Percentiles rank a stretch among this genome's conserved stretches.
These are phyloP conservation scores for Phoebastria nigripes DNA, from an alignment of 2,797 vertebrate genomes.

Conservation along the genomic window DNA sequence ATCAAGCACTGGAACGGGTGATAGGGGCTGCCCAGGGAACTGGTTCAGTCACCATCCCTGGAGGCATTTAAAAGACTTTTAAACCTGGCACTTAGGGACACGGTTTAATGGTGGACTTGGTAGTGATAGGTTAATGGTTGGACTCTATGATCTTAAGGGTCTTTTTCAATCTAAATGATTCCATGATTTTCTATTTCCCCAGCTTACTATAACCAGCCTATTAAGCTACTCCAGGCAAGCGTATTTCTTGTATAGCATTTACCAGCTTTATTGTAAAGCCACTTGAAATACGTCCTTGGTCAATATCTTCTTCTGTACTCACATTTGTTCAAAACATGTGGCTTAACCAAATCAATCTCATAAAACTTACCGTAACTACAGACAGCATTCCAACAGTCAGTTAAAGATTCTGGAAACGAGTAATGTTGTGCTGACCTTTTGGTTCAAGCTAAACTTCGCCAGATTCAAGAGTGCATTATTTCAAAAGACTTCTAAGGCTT, in stretches of 20 bases:
- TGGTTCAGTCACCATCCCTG: not conserved
- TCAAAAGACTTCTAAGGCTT: not conserved
- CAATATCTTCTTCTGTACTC: not conserved
- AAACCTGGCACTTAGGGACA: rapidly evolving
- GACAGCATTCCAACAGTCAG: not conserved
- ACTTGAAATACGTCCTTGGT: rapidly evolving
- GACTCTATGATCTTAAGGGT: too few relatives aligned
- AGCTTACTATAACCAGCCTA: not conserved
- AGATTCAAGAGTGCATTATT: rapidly evolving
- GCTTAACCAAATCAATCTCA: not conserved
- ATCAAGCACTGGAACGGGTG: too few relatives aligned
- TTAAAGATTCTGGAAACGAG: not conserved
- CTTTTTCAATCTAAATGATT: rapidly evolving
- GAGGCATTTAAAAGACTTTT: rapidly evolving
- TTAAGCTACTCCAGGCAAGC: not conserved
- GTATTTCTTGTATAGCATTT: rapidly evolving
- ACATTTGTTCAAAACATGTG: rapidly evolving
- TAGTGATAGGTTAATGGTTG: not conserved
- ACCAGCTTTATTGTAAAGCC: not conserved
- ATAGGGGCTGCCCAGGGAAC: not conserved
- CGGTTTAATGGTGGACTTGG: rapidly evolving
- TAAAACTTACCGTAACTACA: rapidly evolving
- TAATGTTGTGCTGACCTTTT: not conserved
- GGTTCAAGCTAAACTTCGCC: not conserved
- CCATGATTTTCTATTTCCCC: not conserved